A percentile compares a stretch with the other conserved stretches of the same genome.
Conservation (phyloP, 2,113 vertebrate species). For the Paralichthys olivaceus region DNA sequence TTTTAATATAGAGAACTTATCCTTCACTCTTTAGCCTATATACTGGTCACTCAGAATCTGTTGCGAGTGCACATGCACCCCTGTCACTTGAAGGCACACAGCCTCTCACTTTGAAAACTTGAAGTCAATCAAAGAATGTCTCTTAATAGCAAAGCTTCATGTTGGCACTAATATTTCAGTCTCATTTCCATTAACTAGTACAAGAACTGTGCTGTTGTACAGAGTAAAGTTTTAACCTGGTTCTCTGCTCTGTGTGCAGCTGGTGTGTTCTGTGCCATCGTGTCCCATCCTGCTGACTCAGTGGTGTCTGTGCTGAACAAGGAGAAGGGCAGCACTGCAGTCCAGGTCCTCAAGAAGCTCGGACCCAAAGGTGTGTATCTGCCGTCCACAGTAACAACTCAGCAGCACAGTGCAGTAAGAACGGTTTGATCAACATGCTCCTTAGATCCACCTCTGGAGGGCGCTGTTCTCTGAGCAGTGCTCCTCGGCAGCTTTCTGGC, state of each 20-base stretch:
- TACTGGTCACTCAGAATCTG: no score
- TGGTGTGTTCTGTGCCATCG: constrained; percentile 97
- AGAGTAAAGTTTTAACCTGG: not conserved
- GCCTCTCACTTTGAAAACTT: no score
- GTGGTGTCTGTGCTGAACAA: constrained; percentile 98
- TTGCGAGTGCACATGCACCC: no score
- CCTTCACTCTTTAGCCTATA: no score
- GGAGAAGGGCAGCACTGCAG: constrained; percentile 93
- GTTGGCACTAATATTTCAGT: not conserved
- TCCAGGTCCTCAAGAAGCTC: constrained; percentile 89
- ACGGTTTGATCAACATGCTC: constrained; percentile 80
- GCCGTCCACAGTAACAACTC: not conserved
- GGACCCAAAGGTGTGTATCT: constrained; percentile 87
- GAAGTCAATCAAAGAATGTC: not conserved
- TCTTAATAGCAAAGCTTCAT: not conserved
- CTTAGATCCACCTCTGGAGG: constrained; percentile 98
- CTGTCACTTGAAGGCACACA: no score
- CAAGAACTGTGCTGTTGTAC: not conserved
- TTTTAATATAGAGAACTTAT: not conserved
- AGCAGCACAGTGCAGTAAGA: not conserved
- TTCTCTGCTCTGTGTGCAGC: constrained; percentile 78
- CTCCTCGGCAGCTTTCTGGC: constrained; percentile 90
- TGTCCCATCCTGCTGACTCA: constrained; percentile 97
- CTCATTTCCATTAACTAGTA: not conserved
- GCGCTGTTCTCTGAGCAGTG: constrained; percentile 79